Percentiles rank a stretch among this genome's conserved stretches.
Evolutionary conservation across 2,113 vertebrate species (phyloP).

Genomic region (Gymnarchus niloticus): DNA sequence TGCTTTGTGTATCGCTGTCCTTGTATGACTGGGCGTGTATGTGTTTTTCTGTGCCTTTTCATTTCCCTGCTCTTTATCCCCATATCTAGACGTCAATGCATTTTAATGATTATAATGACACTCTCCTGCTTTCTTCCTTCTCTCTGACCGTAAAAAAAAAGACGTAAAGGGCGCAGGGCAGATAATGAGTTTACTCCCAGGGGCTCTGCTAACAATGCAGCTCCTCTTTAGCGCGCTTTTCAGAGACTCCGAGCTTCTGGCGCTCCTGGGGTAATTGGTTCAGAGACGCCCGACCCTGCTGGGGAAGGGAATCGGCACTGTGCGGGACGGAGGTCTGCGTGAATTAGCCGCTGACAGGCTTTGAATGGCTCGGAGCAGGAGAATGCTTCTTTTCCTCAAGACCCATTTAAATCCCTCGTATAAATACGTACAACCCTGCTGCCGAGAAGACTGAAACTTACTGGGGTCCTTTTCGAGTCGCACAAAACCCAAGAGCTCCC

Average conservation of each 20-base stretch:
- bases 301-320: not conserved
- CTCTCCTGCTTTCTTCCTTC: not conserved
- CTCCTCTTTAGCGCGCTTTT: not conserved
- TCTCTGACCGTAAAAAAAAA: not conserved
- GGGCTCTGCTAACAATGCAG: not conserved
- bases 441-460: not conserved
- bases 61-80: not conserved
- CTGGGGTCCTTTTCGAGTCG: not conserved
- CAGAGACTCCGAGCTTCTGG: not conserved
- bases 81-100: not conserved
- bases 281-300: not conserved
- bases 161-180: not conserved
- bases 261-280: not conserved
- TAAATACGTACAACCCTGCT: slow-evolving; percentile 4
- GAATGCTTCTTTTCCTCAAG: not conserved
- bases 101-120: not conserved
- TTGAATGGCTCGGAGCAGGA: not conserved
- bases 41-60: not conserved
- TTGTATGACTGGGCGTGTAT: not conserved
- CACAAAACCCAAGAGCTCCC: not conserved
- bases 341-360: not conserved
- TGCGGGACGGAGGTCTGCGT: not conserved
- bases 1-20: not conserved
- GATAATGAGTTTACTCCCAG: not conserved
- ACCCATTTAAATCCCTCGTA: not conserved